Evolutionary conservation across 2,113 vertebrate species (phyloP).

Genomic region (Alectura lathami): DNA sequence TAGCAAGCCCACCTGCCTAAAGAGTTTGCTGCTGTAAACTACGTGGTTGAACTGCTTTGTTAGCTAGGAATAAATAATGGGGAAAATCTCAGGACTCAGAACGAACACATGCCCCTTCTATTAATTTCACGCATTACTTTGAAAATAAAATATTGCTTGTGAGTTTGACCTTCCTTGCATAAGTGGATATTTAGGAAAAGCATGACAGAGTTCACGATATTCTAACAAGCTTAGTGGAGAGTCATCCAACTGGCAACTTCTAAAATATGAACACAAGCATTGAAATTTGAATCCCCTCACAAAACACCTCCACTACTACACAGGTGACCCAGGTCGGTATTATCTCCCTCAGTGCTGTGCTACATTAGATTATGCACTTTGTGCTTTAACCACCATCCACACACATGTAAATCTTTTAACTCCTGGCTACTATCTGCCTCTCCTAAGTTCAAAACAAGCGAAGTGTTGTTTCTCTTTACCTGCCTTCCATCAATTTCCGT

Average conservation of each 20-base stretch:
- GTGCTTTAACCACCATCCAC: not conserved
- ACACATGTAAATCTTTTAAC: not conserved
- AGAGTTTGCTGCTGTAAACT: not conserved
- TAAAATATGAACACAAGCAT: not conserved
- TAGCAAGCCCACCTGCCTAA: not conserved
- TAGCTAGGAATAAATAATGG: not conserved
- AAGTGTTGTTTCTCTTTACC: conserved; percentile 67
- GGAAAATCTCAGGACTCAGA: not conserved
- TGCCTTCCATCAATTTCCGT: conserved; percentile 88
- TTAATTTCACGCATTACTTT: not conserved
- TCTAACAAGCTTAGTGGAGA: not conserved
- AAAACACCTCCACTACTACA: not conserved
- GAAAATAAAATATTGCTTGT: not conserved
- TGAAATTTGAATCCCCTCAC: not conserved
- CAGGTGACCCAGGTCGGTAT: not conserved
- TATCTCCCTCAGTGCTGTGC: not conserved
- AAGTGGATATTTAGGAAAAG: not conserved
- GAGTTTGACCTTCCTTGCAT: not conserved
- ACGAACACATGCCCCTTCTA: not conserved
- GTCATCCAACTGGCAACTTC: not conserved
- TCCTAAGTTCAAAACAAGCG: not conserved
- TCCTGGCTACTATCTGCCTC: not conserved
- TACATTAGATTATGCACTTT: not conserved
- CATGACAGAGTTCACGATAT: not conserved
- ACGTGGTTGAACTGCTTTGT: not conserved